Percentiles rank a stretch among this genome's conserved stretches.
Evolutionary conservation across 1,140 invertebrate genomes (phyloP).

Genomic region (Drosophila arizonae): DNA sequence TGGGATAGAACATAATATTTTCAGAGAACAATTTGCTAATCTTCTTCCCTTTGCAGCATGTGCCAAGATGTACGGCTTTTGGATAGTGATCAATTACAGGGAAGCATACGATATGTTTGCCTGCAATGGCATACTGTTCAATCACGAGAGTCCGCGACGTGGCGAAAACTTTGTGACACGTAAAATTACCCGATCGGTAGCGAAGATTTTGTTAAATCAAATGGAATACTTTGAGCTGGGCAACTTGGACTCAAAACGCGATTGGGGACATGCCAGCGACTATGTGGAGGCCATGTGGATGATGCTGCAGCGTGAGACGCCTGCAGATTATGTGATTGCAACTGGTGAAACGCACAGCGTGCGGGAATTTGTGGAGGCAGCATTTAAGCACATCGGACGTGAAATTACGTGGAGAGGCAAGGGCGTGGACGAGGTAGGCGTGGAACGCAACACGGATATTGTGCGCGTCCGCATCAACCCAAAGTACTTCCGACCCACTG

Average conservation of each 20-base stretch:
- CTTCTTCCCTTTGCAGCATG: slow-evolving; percentile 87
- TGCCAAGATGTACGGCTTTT: slow-evolving; percentile 99
- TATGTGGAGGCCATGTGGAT: slow-evolving; percentile 99
- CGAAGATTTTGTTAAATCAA: slow-evolving; percentile 96
- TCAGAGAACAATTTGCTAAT: not conserved
- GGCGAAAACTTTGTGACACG: slow-evolving; percentile 99
- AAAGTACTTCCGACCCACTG: slow-evolving; percentile 98
- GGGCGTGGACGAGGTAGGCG: slow-evolving; percentile 93
- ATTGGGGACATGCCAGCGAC: slow-evolving; percentile 99
- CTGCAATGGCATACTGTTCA: slow-evolving; percentile 99
- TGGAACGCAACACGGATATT: slow-evolving; percentile 90
- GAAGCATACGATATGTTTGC: slow-evolving; percentile 99
- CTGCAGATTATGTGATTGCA: slow-evolving; percentile 99
- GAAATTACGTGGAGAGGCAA: slow-evolving; percentile 93
- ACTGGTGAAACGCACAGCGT: slow-evolving; percentile 98
- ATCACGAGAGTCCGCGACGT: slow-evolving; percentile 98
- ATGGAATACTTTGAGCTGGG: slow-evolving; percentile 95
- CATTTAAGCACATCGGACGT: slow-evolving; percentile 91
- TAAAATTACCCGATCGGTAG: slow-evolving; percentile 98
- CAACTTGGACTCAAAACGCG: slow-evolving; percentile 97
- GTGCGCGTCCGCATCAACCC: slow-evolving; percentile 96
- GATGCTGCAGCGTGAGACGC: slow-evolving; percentile 97
- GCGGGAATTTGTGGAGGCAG: slow-evolving; percentile 96
- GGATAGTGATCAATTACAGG: slow-evolving; percentile 99
- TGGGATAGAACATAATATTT: slow-evolving; percentile 49